These are phyloP conservation scores for Sceloporus undulatus DNA, from an alignment of 2,113 vertebrate genomes.

Conservation along the genomic window DNA sequence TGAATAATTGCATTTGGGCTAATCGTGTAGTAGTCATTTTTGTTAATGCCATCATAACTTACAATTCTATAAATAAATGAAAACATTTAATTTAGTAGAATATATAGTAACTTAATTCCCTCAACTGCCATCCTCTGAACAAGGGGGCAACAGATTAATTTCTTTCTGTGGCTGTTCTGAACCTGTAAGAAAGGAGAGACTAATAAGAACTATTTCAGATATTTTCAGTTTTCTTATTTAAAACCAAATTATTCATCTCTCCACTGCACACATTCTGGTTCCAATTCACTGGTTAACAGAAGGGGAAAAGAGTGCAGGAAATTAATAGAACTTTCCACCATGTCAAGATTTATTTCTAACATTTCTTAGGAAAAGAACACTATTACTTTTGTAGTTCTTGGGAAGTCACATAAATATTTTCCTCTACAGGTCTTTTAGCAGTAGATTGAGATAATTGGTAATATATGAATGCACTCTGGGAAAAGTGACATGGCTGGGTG, in stretches of 20 bases:
- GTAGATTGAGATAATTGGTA: not conserved
- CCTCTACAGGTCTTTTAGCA: not conserved
- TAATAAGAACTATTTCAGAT: not conserved
- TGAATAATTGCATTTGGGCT: slow-evolving; percentile 76
- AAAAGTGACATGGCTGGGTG: not conserved
- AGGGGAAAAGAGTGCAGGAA: not conserved
- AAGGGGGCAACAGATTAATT: not conserved
- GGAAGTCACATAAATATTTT: not conserved
- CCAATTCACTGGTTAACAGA: not conserved
- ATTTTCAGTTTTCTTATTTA: not conserved
- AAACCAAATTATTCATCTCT: not conserved
- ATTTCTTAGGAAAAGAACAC: not conserved
- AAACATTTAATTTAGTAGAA: slow-evolving; percentile 2
- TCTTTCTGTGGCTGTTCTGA: not conserved
- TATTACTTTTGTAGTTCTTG: not conserved
- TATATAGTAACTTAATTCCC: not conserved
- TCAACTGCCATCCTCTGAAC: not conserved
- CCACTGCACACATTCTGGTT: not conserved
- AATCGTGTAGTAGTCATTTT: slow-evolving; percentile 82
- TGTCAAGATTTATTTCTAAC: not conserved
- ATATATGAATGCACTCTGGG: not conserved
- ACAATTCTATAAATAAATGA: slow-evolving; percentile 75
- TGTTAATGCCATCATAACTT: slow-evolving; percentile 76
- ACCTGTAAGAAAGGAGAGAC: not conserved
- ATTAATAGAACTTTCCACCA: not conserved